phyloP scores from a whole-genome alignment of 2,797 vertebrate species.

The Buphagus erythrorhynchus region DNA sequence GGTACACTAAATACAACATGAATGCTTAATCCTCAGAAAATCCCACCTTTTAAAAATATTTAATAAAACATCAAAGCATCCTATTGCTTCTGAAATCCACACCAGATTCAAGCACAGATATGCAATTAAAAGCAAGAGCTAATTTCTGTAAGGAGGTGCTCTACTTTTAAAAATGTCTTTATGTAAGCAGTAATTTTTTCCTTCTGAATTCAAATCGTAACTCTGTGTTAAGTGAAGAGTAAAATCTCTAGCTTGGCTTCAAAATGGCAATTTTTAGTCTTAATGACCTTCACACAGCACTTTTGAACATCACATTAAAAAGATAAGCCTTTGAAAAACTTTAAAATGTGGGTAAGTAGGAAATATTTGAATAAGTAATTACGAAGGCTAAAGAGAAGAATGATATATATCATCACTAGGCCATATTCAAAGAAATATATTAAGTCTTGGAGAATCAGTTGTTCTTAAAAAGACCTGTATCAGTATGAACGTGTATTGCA shows the following conservation, averaged over 20 bases:
- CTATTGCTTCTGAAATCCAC: conserved; percentile 72
- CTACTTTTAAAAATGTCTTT: conserved; percentile 71
- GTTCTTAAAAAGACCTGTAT: not conserved
- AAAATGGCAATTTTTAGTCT: conserved; percentile 74
- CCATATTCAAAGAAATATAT: not conserved
- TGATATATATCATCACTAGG: conserved; percentile 10
- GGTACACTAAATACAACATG: conserved; percentile 66
- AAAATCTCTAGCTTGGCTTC: conserved; percentile 70
- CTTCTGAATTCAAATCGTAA: conserved; percentile 17
- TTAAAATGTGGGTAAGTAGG: conserved; percentile 58
- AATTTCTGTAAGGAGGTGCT: conserved; percentile 72
- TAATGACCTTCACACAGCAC: conserved; percentile 68
- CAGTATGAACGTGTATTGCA: not conserved
- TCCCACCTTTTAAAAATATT: conserved; percentile 75
- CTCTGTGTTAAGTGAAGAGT: conserved; percentile 53
- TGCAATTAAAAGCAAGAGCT: conserved; percentile 77
- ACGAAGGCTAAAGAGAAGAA: conserved; percentile 31
- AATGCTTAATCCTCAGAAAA: conserved; percentile 59
- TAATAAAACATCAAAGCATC: conserved; percentile 79
- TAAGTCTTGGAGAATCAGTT: not conserved
- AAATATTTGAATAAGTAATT: conserved; percentile 75
- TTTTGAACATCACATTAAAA: conserved; percentile 73
- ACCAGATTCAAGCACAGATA: conserved; percentile 66
- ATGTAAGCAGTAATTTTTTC: conserved; percentile 16
- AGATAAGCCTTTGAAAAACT: conserved; percentile 74